Percentiles rank a stretch among this genome's conserved stretches.
phyloP scores from a whole-genome alignment of 2,797 vertebrate genomes.

The Strix occidentalis region DNA sequence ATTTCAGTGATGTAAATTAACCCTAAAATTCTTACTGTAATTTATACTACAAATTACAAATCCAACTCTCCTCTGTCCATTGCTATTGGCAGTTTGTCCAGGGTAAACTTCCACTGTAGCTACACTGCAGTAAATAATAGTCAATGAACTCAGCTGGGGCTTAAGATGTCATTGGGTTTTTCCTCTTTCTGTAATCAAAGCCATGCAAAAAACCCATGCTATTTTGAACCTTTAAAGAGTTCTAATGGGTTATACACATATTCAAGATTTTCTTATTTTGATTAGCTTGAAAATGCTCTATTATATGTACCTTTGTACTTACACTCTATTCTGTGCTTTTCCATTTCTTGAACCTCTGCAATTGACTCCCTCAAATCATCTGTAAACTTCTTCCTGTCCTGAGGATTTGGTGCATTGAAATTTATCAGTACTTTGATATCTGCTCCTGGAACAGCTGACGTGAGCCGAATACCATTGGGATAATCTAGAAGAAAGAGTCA shows the following conservation, averaged over 20 bases:
- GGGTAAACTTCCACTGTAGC: neutral
- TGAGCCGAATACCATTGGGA: conserved; percentile 93
- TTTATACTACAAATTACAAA: neutral
- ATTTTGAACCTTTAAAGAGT: neutral
- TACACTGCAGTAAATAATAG: neutral
- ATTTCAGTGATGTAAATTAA: neutral
- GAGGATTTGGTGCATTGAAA: conserved; percentile 97
- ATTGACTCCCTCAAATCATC: conserved; percentile 95
- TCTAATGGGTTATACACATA: neutral
- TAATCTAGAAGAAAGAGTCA: conserved; percentile 82
- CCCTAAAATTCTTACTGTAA: neutral
- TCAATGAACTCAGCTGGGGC: neutral
- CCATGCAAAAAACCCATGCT: neutral
- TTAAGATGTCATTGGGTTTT: neutral
- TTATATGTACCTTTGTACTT: conserved; percentile 73
- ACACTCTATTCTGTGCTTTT: conserved; percentile 98
- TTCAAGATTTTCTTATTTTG: neutral
- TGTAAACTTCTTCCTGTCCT: conserved; percentile 97
- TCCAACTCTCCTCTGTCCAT: neutral
- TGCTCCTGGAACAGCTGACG: conserved; percentile 91
- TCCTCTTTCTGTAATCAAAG: neutral
- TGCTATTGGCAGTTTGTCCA: neutral
- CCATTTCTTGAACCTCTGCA: conserved; percentile 97
- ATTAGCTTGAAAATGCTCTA: neutral
- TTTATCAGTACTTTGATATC: conserved; percentile 96